Conservation (phyloP, 2,888 invertebrate genomes). For the Drosophila anomalata region DNA sequence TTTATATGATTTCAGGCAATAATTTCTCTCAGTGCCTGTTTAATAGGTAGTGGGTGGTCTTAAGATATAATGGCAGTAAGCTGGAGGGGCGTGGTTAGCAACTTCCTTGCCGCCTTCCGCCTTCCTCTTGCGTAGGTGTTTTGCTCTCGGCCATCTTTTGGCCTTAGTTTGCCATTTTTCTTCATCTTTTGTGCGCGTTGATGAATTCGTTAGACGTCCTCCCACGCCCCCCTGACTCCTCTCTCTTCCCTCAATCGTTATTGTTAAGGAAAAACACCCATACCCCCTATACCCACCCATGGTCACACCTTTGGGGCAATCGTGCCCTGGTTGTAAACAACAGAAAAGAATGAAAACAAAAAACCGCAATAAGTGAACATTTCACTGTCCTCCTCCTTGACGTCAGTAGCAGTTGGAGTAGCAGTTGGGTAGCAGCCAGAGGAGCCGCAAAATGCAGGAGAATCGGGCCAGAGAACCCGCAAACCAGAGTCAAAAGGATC, state of each 20-base stretch:
- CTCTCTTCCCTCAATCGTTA: not conserved
- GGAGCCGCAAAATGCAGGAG: slow-evolving; percentile 4
- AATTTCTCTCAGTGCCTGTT: slow-evolving; percentile 2
- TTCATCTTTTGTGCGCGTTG: slow-evolving; percentile 58
- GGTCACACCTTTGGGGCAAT: slow-evolving; percentile 63
- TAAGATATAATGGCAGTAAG: not conserved
- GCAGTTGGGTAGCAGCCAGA: not conserved
- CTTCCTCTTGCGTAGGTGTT: slow-evolving; percentile 31
- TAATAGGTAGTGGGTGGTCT: not conserved
- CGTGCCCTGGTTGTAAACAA: slow-evolving; percentile 44
- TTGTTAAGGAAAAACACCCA: not conserved
- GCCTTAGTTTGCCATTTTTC: slow-evolving; percentile 68
- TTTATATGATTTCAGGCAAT: too few species aligned
- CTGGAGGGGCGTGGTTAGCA: slow-evolving; percentile 1
- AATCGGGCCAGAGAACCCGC: slow-evolving; percentile 1
- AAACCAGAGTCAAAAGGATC: not conserved
- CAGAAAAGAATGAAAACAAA: slow-evolving; percentile 38
- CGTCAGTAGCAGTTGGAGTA: slow-evolving; percentile 25
- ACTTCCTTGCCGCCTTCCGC: slow-evolving; percentile 33
- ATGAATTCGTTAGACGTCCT: slow-evolving; percentile 64
- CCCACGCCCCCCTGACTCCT: not conserved
- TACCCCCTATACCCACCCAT: slow-evolving; percentile 16
- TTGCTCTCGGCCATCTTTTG: slow-evolving; percentile 43
- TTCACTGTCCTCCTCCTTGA: slow-evolving; percentile 35
- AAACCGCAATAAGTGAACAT: slow-evolving; percentile 40